These are phyloP conservation scores for Caracal caracal DNA, from an alignment of 2,113 vertebrate genomes.

Conservation along the genomic window DNA sequence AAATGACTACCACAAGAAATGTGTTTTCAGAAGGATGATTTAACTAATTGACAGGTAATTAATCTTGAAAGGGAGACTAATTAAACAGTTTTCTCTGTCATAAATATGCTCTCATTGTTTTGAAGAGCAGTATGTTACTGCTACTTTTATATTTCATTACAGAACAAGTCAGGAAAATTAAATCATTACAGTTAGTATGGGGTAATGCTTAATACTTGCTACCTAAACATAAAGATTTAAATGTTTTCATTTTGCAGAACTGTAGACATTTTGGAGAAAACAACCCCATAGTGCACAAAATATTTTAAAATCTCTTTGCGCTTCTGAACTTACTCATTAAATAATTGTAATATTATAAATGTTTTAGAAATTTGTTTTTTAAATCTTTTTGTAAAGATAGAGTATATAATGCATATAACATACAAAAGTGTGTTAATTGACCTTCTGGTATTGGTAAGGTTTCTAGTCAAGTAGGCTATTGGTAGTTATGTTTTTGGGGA, in stretches of 20 bases:
- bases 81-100: slow-evolving; percentile 77
- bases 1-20: slow-evolving; percentile 70
- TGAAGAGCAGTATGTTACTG: slow-evolving; percentile 49
- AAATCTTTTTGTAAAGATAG: not conserved
- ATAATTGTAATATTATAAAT: not conserved
- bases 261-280: slow-evolving; percentile 29
- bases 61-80: slow-evolving; percentile 77
- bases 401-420: not conserved
- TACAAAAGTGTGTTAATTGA: not conserved
- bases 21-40: slow-evolving; percentile 76
- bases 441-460: not conserved
- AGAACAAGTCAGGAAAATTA: slow-evolving; percentile 62
- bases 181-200: slow-evolving; percentile 55
- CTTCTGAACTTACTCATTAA: not conserved
- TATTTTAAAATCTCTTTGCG: not conserved
- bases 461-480: not conserved
- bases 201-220: slow-evolving; percentile 51
- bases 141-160: slow-evolving; percentile 18
- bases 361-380: not conserved
- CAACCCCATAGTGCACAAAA: not conserved
- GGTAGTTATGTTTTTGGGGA: not conserved
- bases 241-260: slow-evolving; percentile 58
- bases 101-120: slow-evolving; percentile 65
- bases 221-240: slow-evolving; percentile 37
- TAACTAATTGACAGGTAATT: slow-evolving; percentile 77